A percentile compares a stretch with the other conserved stretches of the same genome.
Conservation (phyloP, 2,113 vertebrate species). For the Thalassoma bifasciatum region DNA sequence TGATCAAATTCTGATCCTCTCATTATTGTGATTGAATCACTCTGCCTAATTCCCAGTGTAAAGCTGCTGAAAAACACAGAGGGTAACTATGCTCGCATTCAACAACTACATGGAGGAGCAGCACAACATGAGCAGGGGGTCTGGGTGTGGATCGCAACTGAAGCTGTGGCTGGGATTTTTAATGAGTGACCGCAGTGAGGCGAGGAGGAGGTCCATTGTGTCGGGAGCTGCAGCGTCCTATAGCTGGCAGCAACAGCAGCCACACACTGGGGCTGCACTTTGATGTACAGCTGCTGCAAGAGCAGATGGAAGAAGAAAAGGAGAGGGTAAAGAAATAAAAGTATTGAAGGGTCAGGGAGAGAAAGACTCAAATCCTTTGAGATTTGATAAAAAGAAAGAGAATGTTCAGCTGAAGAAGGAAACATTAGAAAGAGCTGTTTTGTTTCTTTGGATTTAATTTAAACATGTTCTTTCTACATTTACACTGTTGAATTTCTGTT, state of each 20-base stretch:
- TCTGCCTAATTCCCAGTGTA: conserved; percentile 15
- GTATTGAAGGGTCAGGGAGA: conserved; percentile 25
- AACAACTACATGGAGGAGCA: conserved; percentile 29
- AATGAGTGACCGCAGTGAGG: conserved; percentile 64
- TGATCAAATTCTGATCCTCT: conserved; percentile 15
- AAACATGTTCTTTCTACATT: not conserved
- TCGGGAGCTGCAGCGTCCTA: conserved; percentile 49
- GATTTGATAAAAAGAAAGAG: not conserved
- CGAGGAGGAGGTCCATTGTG: conserved; percentile 73
- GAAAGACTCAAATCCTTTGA: not conserved
- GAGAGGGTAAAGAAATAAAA: conserved; percentile 27
- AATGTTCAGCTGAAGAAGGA: not conserved
- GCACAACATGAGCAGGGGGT: conserved; percentile 36
- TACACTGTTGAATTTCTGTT: not conserved
- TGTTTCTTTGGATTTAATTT: conserved; percentile 9
- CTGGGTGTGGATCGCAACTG: conserved; percentile 47
- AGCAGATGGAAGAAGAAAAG: conserved; percentile 50
- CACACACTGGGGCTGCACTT: conserved; percentile 39
- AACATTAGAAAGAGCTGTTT: not conserved
- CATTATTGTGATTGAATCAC: conserved; percentile 22
- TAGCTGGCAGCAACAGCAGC: conserved; percentile 34
- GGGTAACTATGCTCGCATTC: conserved; percentile 50
- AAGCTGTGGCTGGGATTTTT: conserved; percentile 64
- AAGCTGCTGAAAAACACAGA: conserved; percentile 25
- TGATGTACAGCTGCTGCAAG: conserved; percentile 59